A percentile compares a stretch with the other conserved stretches of the same genome.
Conservation (phyloP, 35 echinoderm and acorn worm genomes). For the Hemicentrotus pulcherrimus region DNA sequence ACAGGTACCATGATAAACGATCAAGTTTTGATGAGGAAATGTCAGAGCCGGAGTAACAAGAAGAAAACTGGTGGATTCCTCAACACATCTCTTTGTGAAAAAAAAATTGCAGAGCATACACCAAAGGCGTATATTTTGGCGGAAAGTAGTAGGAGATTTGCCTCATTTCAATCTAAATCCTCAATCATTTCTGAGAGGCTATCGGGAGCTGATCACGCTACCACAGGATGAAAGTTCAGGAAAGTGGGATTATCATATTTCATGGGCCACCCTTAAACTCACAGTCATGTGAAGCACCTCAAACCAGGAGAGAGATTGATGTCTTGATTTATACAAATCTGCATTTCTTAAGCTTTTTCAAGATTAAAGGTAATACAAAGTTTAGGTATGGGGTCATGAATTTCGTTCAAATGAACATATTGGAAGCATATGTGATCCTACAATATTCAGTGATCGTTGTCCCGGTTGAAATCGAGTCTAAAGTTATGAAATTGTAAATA, state of each 20-base stretch:
- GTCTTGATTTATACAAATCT: constrained; percentile 12
- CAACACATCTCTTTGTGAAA: not conserved
- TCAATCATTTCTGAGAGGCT: constrained; percentile 10
- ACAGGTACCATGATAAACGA: not conserved
- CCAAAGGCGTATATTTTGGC: not conserved
- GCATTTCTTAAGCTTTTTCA: not conserved
- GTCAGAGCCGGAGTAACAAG: not conserved
- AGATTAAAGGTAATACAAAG: too few relatives aligned
- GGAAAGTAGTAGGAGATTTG: not conserved
- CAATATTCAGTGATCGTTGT: too few relatives aligned
- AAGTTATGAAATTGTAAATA: too few relatives aligned
- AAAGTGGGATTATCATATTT: constrained; percentile 13
- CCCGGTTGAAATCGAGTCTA: too few relatives aligned
- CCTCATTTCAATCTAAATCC: constrained; percentile 2
- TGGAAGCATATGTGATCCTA: too few relatives aligned
- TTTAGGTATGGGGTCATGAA: too few relatives aligned
- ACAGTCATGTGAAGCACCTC: not conserved
- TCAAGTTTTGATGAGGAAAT: not conserved
- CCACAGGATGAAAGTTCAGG: not conserved
- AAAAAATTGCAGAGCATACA: not conserved
- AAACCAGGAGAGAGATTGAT: not conserved
- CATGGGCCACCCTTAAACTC: not conserved
- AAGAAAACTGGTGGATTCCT: not conserved
- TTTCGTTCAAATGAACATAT: too few relatives aligned
- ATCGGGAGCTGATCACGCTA: not conserved